Percentiles rank a stretch among this genome's conserved stretches.
Evolutionary conservation across 2,797 vertebrate species (phyloP).

Genomic region (Distichodus sexfasciatus): DNA sequence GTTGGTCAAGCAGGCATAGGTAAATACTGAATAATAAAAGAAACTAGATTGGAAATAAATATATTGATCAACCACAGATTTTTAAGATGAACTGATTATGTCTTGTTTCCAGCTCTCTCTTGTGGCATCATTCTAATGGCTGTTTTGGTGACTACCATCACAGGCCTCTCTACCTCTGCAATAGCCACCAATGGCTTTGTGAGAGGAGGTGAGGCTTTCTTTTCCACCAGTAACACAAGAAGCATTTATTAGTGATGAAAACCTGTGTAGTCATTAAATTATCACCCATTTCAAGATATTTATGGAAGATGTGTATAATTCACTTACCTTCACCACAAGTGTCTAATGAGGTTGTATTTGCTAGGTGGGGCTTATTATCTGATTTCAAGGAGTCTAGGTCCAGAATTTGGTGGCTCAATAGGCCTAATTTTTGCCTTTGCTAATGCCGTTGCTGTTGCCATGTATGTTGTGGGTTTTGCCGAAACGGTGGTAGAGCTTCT

Average conservation of each 20-base stretch:
- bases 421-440: slow-evolving; percentile 96
- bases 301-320: background rate
- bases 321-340: too few species aligned
- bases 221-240: too few species aligned
- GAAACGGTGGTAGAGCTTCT: slow-evolving; percentile 94
- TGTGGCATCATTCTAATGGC: slow-evolving; percentile 88
- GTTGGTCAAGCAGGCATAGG: slow-evolving; percentile 97
- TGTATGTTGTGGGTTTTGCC: slow-evolving; percentile 97
- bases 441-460: slow-evolving; percentile 95
- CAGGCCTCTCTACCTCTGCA: slow-evolving; percentile 93
- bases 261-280: background rate
- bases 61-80: background rate
- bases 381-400: slow-evolving; percentile 94
- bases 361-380: slow-evolving; percentile 95
- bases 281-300: background rate
- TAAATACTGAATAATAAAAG: slow-evolving; percentile 54
- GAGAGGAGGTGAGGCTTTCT: slow-evolving; percentile 83
- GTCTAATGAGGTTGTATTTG: too few species aligned
- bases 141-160: slow-evolving; percentile 94
- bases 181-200: slow-evolving; percentile 97
- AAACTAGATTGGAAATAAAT: background rate
- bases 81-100: background rate
- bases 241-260: background rate
- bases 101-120: slow-evolving; percentile 76
- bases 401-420: slow-evolving; percentile 95